Base-by-base conservation (phyloP, 2,113 vertebrate genomes). In the Spea bombifrons region DNA sequence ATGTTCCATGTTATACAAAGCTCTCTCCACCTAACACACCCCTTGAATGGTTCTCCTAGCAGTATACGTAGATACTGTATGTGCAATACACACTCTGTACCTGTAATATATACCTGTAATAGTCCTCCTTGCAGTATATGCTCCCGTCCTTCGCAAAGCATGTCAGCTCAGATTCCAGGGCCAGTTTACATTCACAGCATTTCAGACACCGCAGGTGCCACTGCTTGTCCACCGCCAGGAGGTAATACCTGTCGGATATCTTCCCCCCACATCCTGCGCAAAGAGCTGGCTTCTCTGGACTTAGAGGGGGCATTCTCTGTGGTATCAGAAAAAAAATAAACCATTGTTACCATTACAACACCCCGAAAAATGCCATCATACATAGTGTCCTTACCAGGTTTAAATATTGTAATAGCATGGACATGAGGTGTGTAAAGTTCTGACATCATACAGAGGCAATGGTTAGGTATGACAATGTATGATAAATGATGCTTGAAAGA, bases 121-220 rank as follows among this genome's bases (percentile, higher is more conserved):
- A 99, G 91, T 99, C 97, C 90, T 99, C 97, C 90, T 99, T 99
- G 94, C 97, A 99, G 89, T 99, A 99, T 93, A 99, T 99, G 89
- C 97, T 98, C 76, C 97, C 97, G 91, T 99, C 97, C 94, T 99
- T 99, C 88, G 96, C 96, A 89, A 99, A 99, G 92, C 97, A 99
- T 86, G 97, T 99, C 85, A 99, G 94, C 88, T 99, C 97, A 49
- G 96, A 99, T 89, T 99, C 97, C 83, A 99, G 88, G 82, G 96
- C 96, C 81, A 98, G 94, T 91, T 98, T 98, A 94, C 97, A 99
- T 94, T 99, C 97, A 93, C 96, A 99, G 93, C 97, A 99, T 86
- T 99, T 98, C 85, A 99, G 95, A 83, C 97, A 99, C 83, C 96
- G 90, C 82, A 99, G 93, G 88, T 99, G 97, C 97, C 97, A 99